A percentile compares a stretch with the other conserved stretches of the same genome.
These are phyloP conservation scores for Rhinella marina DNA, from an alignment of 2,797 vertebrate species.

Conservation along the genomic window DNA sequence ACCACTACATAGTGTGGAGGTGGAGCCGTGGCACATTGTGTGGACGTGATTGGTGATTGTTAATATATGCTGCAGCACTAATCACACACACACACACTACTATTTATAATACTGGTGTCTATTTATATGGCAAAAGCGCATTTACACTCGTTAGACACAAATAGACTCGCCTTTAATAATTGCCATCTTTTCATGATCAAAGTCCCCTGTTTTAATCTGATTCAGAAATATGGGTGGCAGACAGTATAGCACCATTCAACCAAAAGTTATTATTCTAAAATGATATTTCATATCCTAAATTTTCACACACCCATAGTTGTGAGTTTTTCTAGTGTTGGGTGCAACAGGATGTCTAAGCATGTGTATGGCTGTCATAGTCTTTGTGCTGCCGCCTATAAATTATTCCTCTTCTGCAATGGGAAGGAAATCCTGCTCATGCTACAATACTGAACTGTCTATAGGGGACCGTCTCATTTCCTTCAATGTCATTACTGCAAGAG, in stretches of 20 bases:
- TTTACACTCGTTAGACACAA: no score
- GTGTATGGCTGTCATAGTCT: conserved; percentile 11
- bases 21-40: no score
- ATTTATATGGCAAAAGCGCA: no score
- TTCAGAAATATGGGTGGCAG: neutral
- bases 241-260: neutral
- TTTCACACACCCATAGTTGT: neutral
- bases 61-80: no score
- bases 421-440: conserved; percentile 54
- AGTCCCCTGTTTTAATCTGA: neutral
- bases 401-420: neutral
- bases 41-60: no score
- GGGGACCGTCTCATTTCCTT: conserved; percentile 41
- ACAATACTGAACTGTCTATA: conserved; percentile 28
- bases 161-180: no score
- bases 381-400: conserved; percentile 37
- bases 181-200: neutral
- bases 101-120: no score
- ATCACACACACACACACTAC: no score
- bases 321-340: neutral
- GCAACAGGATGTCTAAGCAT: conserved; percentile 19
- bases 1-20: no score
- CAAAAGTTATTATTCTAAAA: neutral
- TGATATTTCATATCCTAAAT: neutral
- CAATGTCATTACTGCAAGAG: neutral